phyloP scores from a whole-genome alignment of 2,888 invertebrate genomes.

The Ectobius pallidus region DNA sequence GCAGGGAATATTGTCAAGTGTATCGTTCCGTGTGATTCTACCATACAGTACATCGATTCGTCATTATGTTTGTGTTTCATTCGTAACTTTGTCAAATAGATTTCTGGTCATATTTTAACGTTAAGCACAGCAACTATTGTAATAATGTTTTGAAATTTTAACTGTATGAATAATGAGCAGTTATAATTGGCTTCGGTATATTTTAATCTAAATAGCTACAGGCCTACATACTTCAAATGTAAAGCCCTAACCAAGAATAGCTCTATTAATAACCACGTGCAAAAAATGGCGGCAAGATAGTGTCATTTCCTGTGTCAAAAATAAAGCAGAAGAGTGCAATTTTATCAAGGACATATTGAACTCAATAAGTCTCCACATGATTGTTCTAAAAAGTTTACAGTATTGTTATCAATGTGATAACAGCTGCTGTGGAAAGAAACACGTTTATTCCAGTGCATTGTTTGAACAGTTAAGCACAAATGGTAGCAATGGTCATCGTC shows the following conservation, averaged over 20 bases:
- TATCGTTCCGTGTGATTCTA: constrained; percentile 17
- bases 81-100: not conserved
- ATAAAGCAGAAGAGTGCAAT: not conserved
- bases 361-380: constrained; percentile 5
- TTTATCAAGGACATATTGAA: not conserved
- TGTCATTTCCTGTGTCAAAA: not conserved
- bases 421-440: not conserved
- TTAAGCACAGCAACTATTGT: not conserved
- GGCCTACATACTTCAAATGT: constrained; percentile 11
- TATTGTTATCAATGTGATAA: constrained; percentile 10
- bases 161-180: not conserved
- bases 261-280: constrained; percentile 1
- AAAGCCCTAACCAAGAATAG: not conserved
- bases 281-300: constrained; percentile 17
- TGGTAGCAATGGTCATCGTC: constrained; percentile 27
- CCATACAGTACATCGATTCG: constrained; percentile 9
- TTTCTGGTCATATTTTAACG: constrained; percentile 9
- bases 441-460: constrained; percentile 1
- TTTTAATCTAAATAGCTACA: not conserved
- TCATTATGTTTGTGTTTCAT: not conserved
- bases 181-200: not conserved
- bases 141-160: too few relatives aligned
- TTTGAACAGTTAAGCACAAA: constrained; percentile 28
- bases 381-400: not conserved
- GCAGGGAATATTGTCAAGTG: constrained; percentile 1